Evolutionary conservation across 2,113 vertebrate species (phyloP).

Genomic region (Thalassoma bifasciatum): DNA sequence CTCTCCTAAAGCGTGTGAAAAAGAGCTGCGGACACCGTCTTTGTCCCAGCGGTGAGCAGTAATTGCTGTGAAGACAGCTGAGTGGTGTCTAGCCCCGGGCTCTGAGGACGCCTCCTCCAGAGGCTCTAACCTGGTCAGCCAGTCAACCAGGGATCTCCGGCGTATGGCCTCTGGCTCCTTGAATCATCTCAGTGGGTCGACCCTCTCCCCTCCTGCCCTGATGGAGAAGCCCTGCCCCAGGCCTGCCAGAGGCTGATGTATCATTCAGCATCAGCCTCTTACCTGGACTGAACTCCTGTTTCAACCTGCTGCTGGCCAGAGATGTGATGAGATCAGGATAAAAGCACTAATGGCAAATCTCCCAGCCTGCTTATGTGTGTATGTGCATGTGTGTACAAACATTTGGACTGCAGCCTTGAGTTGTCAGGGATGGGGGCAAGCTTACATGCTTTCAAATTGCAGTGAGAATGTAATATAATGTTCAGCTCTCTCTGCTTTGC

Average conservation of each 20-base stretch:
- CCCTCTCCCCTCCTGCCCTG: conserved; percentile 15
- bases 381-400: conserved; percentile 31
- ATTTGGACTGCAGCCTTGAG: conserved; percentile 42
- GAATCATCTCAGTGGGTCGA: conserved; percentile 29
- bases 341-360: conserved; percentile 37
- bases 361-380: not conserved
- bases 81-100: conserved; percentile 16
- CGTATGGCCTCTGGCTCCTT: conserved; percentile 41
- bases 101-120: conserved; percentile 28
- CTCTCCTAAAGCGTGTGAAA: not conserved
- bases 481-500: conserved; percentile 62
- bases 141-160: conserved; percentile 21
- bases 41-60: conserved; percentile 25
- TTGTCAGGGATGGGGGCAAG: conserved; percentile 19
- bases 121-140: conserved; percentile 31
- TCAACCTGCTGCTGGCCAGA: conserved; percentile 29
- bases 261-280: conserved; percentile 32
- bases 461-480: conserved; percentile 63
- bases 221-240: conserved; percentile 31
- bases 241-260: conserved; percentile 36
- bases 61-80: conserved; percentile 34
- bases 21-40: conserved; percentile 12
- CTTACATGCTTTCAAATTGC: conserved; percentile 52
- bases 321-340: conserved; percentile 53
- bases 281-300: conserved; percentile 36